Evolutionary conservation across 2,113 vertebrate genomes (phyloP).

Genomic region (Maccullochella peelii): DNA sequence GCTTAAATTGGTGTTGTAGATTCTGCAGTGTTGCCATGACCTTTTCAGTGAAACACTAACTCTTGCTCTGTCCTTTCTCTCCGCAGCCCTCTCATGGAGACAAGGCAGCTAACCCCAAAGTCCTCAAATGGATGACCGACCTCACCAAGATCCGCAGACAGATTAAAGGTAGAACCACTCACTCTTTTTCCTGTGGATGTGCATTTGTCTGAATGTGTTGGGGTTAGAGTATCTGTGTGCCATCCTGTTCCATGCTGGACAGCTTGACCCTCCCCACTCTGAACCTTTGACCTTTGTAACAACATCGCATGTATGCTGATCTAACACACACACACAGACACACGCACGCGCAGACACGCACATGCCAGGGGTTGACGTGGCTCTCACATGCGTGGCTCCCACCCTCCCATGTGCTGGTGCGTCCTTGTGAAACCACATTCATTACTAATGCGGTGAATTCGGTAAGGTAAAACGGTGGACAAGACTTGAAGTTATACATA

Average conservation of each 20-base stretch:
- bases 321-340: conserved; percentile 45
- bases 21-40: background rate
- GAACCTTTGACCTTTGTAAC: conserved; percentile 52
- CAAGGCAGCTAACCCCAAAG: conserved; percentile 97
- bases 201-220: conserved; percentile 26
- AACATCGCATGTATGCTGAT: conserved; percentile 71
- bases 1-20: background rate
- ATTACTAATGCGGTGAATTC: conserved; percentile 46
- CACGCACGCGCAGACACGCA: conserved; percentile 51
- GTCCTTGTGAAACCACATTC: conserved; percentile 79
- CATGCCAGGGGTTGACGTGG: conserved; percentile 56
- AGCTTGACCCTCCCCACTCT: conserved; percentile 56
- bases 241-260: conserved; percentile 65
- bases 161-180: conserved; percentile 91
- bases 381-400: conserved; percentile 67
- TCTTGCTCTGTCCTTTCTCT: conserved; percentile 28
- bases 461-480: conserved; percentile 51
- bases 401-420: conserved; percentile 76
- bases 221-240: conserved; percentile 58
- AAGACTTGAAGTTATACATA: background rate
- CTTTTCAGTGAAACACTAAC: background rate
- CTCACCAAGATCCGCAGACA: conserved; percentile 96
- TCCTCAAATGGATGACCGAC: conserved; percentile 98
- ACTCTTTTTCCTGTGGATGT: background rate
- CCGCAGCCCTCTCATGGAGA: conserved; percentile 94